phyloP scores from a whole-genome alignment of 2,113 vertebrate genomes.

The Asarcornis scutulata region DNA sequence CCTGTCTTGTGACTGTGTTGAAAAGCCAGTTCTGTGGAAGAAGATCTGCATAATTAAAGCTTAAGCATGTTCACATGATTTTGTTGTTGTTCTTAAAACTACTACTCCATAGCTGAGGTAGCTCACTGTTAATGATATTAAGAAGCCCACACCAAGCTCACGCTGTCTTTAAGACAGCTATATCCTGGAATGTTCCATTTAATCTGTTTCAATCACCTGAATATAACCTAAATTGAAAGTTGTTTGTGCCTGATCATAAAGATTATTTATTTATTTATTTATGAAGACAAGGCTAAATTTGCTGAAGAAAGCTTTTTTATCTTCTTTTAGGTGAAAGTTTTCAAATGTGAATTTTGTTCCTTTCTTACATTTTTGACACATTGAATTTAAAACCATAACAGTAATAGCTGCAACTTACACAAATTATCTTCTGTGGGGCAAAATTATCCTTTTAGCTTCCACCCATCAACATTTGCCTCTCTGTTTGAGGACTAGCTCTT shows the following conservation, averaged over 20 bases:
- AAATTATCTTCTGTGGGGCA: neutral
- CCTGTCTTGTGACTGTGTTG: neutral
- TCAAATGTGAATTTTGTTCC: neutral
- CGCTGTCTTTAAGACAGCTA: neutral
- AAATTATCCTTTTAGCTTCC: slow-evolving; percentile 30
- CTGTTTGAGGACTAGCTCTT: slow-evolving; percentile 23
- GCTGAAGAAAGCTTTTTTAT: neutral
- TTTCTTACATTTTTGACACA: neutral
- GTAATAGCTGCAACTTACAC: neutral
- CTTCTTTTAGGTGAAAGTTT: neutral
- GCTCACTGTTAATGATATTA: neutral
- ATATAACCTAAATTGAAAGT: neutral
- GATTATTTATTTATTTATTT: neutral
- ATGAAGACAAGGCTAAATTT: neutral
- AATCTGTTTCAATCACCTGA: neutral
- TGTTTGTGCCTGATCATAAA: neutral
- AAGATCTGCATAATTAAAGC: neutral
- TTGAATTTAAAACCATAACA: slow-evolving; percentile 15
- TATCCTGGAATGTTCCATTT: neutral
- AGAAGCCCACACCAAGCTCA: neutral
- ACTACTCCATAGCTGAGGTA: neutral
- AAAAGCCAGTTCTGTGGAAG: neutral
- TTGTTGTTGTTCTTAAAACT: neutral
- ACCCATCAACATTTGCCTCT: slow-evolving; percentile 23
- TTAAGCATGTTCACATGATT: neutral